phyloP scores from a whole-genome alignment of 2,113 vertebrate species.

The Tupaia chinensis region DNA sequence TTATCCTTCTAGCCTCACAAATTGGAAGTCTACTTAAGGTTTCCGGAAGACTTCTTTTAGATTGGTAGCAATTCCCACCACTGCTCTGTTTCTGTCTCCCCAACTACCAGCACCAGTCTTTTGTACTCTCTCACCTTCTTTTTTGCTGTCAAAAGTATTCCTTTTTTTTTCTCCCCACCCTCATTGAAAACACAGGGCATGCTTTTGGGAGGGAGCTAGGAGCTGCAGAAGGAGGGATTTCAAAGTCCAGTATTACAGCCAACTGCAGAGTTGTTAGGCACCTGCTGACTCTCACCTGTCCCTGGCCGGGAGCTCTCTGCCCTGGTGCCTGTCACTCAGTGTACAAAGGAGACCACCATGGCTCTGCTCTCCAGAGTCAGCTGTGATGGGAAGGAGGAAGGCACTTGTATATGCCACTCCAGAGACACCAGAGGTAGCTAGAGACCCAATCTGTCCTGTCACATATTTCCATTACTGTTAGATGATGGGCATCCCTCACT shows the following conservation, averaged over 20 bases:
- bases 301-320: not conserved
- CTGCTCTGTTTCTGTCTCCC: not conserved
- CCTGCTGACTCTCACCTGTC: not conserved
- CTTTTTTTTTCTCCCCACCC: constrained; percentile 10
- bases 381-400: not conserved
- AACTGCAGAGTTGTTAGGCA: not conserved
- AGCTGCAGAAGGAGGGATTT: not conserved
- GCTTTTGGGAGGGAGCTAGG: not conserved
- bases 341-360: not conserved
- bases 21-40: not conserved
- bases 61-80: not conserved
- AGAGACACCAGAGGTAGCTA: not conserved
- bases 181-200: constrained; percentile 33
- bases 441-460: not conserved
- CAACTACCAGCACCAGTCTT: not conserved
- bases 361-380: not conserved
- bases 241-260: constrained; percentile 49
- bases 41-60: not conserved
- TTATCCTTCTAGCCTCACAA: not conserved
- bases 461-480: not conserved
- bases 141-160: constrained; percentile 21
- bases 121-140: not conserved
- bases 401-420: not conserved
- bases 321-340: not conserved
- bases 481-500: not conserved